Evolutionary conservation across 2,888 invertebrate species (phyloP), one percentile per base, ranked within the genome.

Genomic region (Geophilus truncorum): DNA sequence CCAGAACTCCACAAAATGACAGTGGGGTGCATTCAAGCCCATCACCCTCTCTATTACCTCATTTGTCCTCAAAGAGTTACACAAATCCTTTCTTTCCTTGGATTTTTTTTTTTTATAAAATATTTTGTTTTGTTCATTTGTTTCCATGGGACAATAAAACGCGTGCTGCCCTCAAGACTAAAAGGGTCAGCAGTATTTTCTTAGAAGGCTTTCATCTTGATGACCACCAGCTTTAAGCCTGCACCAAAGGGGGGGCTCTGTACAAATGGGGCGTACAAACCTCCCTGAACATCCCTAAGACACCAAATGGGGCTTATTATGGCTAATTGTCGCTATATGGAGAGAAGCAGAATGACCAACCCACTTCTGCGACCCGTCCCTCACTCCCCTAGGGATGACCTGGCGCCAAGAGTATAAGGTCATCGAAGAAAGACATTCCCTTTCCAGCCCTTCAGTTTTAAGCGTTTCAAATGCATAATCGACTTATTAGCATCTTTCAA

Each of bases 251-350:
- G 18, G 51, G 57, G 57, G 57, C n/a, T 18, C 57, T 18, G 57
- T 57, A 57, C 57, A 57, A 57, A 57, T 57, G 57, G 57, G 23
- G 57, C 57, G 18, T 57, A n/a, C 21, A 21, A 57, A 57, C 57
- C 57, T n/a, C 36, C 57, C 57, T 57, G 23, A 9, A 18, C 57
- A 57, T 9, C 57, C 57, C 57, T 57, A 57, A 57, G 15, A 57
- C 57, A 57, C 57, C 57, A 57, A 57, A 57, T 57, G 57, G 57
- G 57, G 57, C 57, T 57, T 57, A 57, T 57, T 57, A 57, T 57
- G 57, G 57, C 57, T 57, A 57, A 57, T 57, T 57, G 57, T 57
- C 57, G 57, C 57, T 57, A 57, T 57, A 57, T 57, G 23, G 57
- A 23, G n/a, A 57, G 57, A 23, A 57, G 57, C n/a, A n/a, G 57